Percentiles rank a stretch among this genome's conserved stretches.
These are phyloP conservation scores for Hedychridium roseum DNA, from an alignment of 2,888 invertebrate species.

Conservation along the genomic window DNA sequence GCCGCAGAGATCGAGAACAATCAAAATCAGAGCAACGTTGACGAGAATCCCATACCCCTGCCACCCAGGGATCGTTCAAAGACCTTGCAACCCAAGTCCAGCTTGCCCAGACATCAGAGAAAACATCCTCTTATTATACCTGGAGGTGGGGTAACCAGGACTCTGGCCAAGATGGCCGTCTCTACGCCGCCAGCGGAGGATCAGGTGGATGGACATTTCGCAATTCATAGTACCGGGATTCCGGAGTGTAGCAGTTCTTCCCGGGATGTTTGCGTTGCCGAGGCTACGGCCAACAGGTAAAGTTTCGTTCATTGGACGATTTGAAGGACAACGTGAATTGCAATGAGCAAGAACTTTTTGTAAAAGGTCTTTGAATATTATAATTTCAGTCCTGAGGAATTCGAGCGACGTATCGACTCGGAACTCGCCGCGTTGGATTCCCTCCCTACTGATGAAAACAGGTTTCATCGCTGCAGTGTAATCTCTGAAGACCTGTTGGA, in stretches of 20 bases:
- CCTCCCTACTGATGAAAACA: constrained; percentile 62
- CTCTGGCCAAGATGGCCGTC: constrained; percentile 69
- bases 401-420: constrained; percentile 71
- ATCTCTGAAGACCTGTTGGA: constrained; percentile 58
- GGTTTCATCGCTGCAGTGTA: constrained; percentile 52
- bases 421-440: constrained; percentile 71
- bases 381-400: constrained; percentile 62
- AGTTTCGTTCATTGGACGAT: no score
- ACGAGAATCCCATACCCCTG: constrained; percentile 76
- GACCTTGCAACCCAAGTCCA: constrained; percentile 69
- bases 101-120: constrained; percentile 77
- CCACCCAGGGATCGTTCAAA: constrained; percentile 80
- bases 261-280: constrained; percentile 36
- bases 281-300: constrained; percentile 50
- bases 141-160: constrained; percentile 70
- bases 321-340: background rate
- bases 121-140: constrained; percentile 85
- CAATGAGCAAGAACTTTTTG: background rate
- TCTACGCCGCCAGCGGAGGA: constrained; percentile 61
- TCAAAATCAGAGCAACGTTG: constrained; percentile 53
- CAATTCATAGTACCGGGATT: constrained; percentile 19
- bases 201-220: constrained; percentile 52
- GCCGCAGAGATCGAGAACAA: constrained; percentile 50
- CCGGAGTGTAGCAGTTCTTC: constrained; percentile 23
- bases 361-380: background rate